These are phyloP conservation scores for Malaclemys terrapin DNA, from an alignment of 2,113 vertebrate species.

Conservation along the genomic window DNA sequence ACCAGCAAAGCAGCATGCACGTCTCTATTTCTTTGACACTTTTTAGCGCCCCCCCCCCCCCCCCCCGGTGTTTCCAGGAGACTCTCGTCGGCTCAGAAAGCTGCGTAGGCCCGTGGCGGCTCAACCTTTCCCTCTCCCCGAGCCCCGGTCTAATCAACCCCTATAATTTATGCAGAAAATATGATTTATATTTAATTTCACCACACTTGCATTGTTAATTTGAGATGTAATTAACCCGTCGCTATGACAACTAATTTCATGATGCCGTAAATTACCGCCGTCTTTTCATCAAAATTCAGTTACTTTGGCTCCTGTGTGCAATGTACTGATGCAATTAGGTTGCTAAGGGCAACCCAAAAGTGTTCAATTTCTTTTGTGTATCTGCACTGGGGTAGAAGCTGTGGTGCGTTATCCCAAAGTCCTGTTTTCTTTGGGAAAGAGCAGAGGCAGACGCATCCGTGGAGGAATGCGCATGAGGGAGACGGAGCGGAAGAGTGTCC, in stretches of 20 bases:
- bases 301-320: constrained; percentile 99
- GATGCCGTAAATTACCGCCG: constrained; percentile 99
- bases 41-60: constrained; percentile 37
- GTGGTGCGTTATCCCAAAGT: constrained; percentile 88
- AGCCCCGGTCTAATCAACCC: constrained; percentile 99
- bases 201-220: constrained; percentile 99
- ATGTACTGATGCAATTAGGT: constrained; percentile 99
- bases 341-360: constrained; percentile 99
- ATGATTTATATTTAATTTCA: constrained; percentile 99
- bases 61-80: constrained; percentile 75
- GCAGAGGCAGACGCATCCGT: constrained; percentile 67
- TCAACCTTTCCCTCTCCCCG: constrained; percentile 99
- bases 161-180: constrained; percentile 99
- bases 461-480: constrained; percentile 73
- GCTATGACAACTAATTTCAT: constrained; percentile 99
- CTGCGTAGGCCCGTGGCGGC: constrained; percentile 98
- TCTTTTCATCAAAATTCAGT: constrained; percentile 99
- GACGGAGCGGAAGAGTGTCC: constrained; percentile 59
- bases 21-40: constrained; percentile 37
- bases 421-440: constrained; percentile 83
- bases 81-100: constrained; percentile 83
- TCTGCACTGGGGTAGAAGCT: constrained; percentile 96
- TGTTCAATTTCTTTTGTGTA: constrained; percentile 99
- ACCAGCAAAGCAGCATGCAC: constrained; percentile 51
- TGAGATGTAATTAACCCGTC: constrained; percentile 99